Evolutionary conservation across 2,113 vertebrate genomes (phyloP).

Genomic region (Peromyscus polionotus): DNA sequence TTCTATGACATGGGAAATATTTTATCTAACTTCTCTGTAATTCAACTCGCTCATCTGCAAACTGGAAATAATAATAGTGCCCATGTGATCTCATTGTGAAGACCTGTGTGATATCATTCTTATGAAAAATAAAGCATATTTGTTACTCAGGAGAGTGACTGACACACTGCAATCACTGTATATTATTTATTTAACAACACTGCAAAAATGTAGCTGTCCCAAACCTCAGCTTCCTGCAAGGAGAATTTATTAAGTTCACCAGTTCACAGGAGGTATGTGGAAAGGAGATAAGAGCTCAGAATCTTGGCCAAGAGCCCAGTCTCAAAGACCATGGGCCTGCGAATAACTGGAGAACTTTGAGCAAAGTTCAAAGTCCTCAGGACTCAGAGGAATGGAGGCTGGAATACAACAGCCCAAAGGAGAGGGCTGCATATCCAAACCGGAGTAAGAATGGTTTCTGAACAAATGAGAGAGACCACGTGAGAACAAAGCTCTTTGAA

Average conservation of each 20-base stretch:
- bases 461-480: background rate
- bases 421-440: background rate
- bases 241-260: slow-evolving; percentile 34
- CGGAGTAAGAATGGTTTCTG: background rate
- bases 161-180: slow-evolving; percentile 1
- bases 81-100: background rate
- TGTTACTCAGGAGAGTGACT: slow-evolving; percentile 6
- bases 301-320: slow-evolving; percentile 47
- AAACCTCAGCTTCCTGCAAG: slow-evolving; percentile 43
- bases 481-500: background rate
- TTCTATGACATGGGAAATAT: background rate
- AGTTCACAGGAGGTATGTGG: slow-evolving; percentile 34
- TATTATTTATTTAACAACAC: slow-evolving; percentile 12
- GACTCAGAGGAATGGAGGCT: slow-evolving; percentile 6
- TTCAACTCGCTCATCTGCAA: slow-evolving; percentile 35
- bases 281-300: slow-evolving; percentile 56
- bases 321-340: background rate
- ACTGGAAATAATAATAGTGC: background rate
- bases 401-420: background rate
- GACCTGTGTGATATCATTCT: background rate
- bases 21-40: background rate
- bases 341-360: background rate
- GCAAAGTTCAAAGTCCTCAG: background rate
- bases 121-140: slow-evolving; percentile 14
- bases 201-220: slow-evolving; percentile 34